Conservation (phyloP, 1,140 invertebrate species). For the Drosophila obscura region DNA sequence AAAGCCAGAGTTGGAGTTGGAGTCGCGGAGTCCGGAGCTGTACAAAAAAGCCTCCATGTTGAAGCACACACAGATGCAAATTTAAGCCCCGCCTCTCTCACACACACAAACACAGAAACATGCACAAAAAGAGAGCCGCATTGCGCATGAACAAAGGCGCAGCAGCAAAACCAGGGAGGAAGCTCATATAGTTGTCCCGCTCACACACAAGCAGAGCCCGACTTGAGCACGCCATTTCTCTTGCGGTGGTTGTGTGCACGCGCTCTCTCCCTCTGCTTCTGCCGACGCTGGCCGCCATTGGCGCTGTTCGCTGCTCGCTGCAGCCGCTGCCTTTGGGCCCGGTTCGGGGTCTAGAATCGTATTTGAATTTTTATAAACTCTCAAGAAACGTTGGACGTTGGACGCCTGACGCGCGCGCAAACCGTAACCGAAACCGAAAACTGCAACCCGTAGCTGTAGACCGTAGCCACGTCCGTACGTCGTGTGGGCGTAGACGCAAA, state of each 20-base stretch:
- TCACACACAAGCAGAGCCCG: conserved; percentile 23
- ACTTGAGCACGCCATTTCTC: conserved; percentile 67
- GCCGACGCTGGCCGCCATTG: conserved; percentile 43
- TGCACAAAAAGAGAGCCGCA: conserved; percentile 15
- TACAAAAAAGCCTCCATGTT: conserved; percentile 71
- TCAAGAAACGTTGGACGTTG: conserved; percentile 76
- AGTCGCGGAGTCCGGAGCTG: conserved; percentile 28
- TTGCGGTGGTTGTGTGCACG: conserved; percentile 26
- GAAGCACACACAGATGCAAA: conserved; percentile 56
- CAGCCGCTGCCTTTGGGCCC: conserved; percentile 47
- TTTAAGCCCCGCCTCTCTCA: conserved; percentile 14
- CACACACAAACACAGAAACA: conserved; percentile 18
- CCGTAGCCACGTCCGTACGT: conserved; percentile 11
- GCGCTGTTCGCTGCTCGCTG: conserved; percentile 29
- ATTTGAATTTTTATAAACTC: conserved; percentile 84
- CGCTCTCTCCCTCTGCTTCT: conserved; percentile 12
- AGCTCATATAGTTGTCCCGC: conserved; percentile 56
- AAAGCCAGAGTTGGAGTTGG: conserved; percentile 8
- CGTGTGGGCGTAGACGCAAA: conserved; percentile 41
- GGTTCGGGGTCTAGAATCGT: conserved; percentile 65
- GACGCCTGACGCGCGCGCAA: conserved; percentile 78
- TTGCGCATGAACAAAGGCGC: conserved; percentile 75
- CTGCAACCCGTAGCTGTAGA: not conserved
- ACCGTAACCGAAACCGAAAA: conserved; percentile 27
- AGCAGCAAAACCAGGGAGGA: conserved; percentile 36